These are phyloP conservation scores for Bufo bufo DNA, from an alignment of 2,113 vertebrate genomes.

Conservation along the genomic window DNA sequence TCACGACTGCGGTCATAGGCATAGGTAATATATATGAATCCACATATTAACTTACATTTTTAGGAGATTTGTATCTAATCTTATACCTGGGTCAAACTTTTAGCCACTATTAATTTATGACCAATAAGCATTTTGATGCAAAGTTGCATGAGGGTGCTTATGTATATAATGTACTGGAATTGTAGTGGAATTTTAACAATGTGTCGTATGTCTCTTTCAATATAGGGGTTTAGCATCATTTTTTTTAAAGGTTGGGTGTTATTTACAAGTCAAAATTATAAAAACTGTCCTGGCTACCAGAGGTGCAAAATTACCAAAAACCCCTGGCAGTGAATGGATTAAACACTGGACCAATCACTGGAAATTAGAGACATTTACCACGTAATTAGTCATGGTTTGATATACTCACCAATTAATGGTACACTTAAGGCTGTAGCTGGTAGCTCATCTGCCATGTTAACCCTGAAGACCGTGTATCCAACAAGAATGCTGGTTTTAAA, in stretches of 20 bases:
- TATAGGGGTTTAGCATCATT: too few species aligned
- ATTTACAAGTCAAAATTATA: too few species aligned
- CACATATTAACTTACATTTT: too few species aligned
- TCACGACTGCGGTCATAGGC: too few species aligned
- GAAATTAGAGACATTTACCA: not conserved
- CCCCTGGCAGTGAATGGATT: not conserved
- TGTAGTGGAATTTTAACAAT: not conserved
- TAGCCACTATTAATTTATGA: too few species aligned
- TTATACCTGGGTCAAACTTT: too few species aligned
- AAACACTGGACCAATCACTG: not conserved
- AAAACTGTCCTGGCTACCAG: too few species aligned
- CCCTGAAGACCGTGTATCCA: constrained; percentile 85
- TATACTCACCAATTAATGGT: constrained; percentile 79
- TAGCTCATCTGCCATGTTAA: constrained; percentile 80
- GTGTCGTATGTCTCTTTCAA: not conserved
- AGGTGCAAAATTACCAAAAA: not conserved
- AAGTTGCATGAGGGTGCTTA: too few species aligned
- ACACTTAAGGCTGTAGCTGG: constrained; percentile 72
- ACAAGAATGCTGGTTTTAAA: constrained; percentile 85
- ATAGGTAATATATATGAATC: too few species aligned
- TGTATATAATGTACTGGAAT: not conserved
- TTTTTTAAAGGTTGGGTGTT: too few species aligned
- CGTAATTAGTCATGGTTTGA: not conserved
- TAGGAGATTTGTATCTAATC: too few species aligned
- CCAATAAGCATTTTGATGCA: too few species aligned